A percentile compares a stretch with the other conserved stretches of the same genome.
phyloP scores from a whole-genome alignment of 2,797 vertebrate genomes.

The Gouania willdenowi region DNA sequence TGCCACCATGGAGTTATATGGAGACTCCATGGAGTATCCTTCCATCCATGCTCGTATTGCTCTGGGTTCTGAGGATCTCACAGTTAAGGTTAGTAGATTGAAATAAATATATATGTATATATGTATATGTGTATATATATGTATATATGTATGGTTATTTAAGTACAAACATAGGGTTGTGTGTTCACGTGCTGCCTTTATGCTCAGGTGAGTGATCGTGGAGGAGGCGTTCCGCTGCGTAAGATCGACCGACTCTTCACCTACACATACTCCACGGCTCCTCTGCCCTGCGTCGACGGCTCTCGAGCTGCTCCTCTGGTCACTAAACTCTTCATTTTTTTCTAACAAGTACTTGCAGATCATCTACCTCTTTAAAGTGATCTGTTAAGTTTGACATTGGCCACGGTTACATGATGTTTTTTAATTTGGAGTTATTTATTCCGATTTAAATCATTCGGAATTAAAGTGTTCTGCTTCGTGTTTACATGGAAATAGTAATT shows the following conservation, averaged over 20 bases:
- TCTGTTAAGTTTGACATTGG: too few relatives aligned
- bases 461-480: too few relatives aligned
- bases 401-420: too few relatives aligned
- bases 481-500: too few relatives aligned
- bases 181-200: not conserved
- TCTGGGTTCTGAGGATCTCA: constrained; percentile 89
- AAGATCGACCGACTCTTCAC: constrained; percentile 97
- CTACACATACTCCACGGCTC: constrained; percentile 97
- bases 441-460: too few relatives aligned
- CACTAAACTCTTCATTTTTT: too few relatives aligned
- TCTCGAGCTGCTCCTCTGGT: constrained; percentile 90
- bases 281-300: constrained; percentile 82
- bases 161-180: not conserved
- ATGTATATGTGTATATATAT: too few relatives aligned
- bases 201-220: constrained; percentile 89
- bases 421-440: too few relatives aligned
- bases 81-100: constrained; percentile 85
- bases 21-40: constrained; percentile 83
- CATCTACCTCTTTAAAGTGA: too few relatives aligned
- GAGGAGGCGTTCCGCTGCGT: constrained; percentile 92
- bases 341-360: too few relatives aligned
- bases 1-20: constrained; percentile 92
- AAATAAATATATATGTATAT: too few relatives aligned
- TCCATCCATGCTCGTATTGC: constrained; percentile 83
- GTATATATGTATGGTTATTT: too few relatives aligned